Evolutionary conservation across 2,113 vertebrate genomes (phyloP).

Genomic region (Phoenicopterus ruber): DNA sequence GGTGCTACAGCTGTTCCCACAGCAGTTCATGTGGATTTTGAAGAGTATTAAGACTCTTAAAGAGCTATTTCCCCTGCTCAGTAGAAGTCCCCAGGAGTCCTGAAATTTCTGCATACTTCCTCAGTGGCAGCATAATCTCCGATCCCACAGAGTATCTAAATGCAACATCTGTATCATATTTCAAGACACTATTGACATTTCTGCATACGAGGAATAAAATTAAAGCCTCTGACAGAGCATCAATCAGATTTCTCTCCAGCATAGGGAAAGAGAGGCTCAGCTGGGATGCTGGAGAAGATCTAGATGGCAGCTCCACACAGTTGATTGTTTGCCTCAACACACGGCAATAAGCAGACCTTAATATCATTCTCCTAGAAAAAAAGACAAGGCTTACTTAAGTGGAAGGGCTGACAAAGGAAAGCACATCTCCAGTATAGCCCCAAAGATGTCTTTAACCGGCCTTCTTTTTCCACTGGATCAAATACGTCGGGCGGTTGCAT

Average conservation of each 20-base stretch:
- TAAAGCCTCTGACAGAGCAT: background rate
- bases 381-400: background rate
- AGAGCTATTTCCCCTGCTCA: background rate
- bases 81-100: background rate
- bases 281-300: background rate
- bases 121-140: background rate
- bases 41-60: background rate
- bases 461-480: background rate
- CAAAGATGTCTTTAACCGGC: background rate
- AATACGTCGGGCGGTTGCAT: background rate
- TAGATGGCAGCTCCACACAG: background rate
- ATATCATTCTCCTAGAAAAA: background rate
- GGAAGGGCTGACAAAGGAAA: background rate
- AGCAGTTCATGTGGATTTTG: background rate
- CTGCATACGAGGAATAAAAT: background rate
- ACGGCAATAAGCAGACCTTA: background rate
- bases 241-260: background rate
- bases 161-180: background rate
- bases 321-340: background rate
- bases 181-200: background rate
- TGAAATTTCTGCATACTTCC: background rate
- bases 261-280: background rate
- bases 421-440: background rate
- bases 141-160: background rate
- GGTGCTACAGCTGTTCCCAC: background rate